phyloP scores from a whole-genome alignment of 2,888 invertebrate species.

The Cyrtodaria siliqua region DNA sequence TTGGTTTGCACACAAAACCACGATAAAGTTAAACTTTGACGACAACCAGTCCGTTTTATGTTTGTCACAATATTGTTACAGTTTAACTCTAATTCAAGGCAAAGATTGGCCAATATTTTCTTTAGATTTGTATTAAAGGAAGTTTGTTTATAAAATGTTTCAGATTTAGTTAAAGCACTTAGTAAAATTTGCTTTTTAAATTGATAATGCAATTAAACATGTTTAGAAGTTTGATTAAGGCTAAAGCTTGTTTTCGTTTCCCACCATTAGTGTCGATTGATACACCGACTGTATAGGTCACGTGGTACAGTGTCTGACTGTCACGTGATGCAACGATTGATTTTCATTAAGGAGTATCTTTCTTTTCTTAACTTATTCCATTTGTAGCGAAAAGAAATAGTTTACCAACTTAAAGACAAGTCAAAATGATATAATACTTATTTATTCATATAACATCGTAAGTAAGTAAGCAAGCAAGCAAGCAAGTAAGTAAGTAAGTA shows the following conservation, averaged over 20 bases:
- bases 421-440: no score
- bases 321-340: background rate
- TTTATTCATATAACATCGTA: no score
- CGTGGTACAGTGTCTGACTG: no score
- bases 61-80: constrained; percentile 58
- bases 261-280: constrained; percentile 44
- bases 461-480: no score
- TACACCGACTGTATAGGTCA: no score
- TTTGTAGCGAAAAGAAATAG: no score
- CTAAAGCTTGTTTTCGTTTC: constrained; percentile 47
- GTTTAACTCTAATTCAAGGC: constrained; percentile 58
- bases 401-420: no score
- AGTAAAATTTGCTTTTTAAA: constrained; percentile 61
- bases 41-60: constrained; percentile 10
- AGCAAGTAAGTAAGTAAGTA: no score
- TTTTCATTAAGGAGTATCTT: no score
- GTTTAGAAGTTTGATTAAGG: constrained; percentile 31
- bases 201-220: constrained; percentile 48
- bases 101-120: constrained; percentile 57
- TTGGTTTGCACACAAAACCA: constrained; percentile 35
- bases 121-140: constrained; percentile 46
- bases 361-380: no score
- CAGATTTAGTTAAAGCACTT: constrained; percentile 56
- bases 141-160: constrained; percentile 29
- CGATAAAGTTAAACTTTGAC: constrained; percentile 43